phyloP scores from a whole-genome alignment of 2,888 invertebrate species.

The Athalia rosae region DNA sequence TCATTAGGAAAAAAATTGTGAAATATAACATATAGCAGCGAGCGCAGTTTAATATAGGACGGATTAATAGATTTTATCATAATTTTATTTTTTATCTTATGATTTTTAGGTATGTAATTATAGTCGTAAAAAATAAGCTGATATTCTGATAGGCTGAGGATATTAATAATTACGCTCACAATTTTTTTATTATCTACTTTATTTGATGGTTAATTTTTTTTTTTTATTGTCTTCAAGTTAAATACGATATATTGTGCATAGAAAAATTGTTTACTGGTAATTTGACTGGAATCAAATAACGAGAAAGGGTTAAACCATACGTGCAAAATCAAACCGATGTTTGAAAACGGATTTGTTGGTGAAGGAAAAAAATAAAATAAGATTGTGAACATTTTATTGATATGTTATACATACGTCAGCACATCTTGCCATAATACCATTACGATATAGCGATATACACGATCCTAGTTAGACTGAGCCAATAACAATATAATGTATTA shows the following conservation, averaged over 20 bases:
- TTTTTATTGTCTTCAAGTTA: not conserved
- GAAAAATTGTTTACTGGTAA: not conserved
- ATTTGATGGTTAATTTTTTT: not conserved
- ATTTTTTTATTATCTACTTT: slow-evolving; percentile 56
- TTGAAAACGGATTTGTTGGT: slow-evolving; percentile 48
- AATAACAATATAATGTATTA: slow-evolving; percentile 52
- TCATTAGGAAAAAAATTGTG: not conserved
- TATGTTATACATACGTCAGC: slow-evolving; percentile 27
- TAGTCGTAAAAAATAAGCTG: slow-evolving; percentile 33
- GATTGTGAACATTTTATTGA: slow-evolving; percentile 33
- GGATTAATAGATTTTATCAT: slow-evolving; percentile 23
- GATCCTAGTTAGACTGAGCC: slow-evolving; percentile 60
- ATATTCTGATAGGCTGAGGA: slow-evolving; percentile 34
- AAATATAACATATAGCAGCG: slow-evolving; percentile 3
- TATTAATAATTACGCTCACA: slow-evolving; percentile 32
- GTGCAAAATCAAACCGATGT: slow-evolving; percentile 39
- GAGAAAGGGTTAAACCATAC: slow-evolving; percentile 6
- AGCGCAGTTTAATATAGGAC: slow-evolving; percentile 10
- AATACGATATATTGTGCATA: not conserved
- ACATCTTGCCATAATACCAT: slow-evolving; percentile 58
- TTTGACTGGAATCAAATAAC: not conserved
- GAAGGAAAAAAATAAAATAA: slow-evolving; percentile 38
- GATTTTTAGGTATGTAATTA: slow-evolving; percentile 21
- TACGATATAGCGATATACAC: slow-evolving; percentile 59
- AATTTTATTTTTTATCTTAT: slow-evolving; percentile 1